Evolutionary conservation across 2,888 invertebrate genomes (phyloP), one percentile per base, ranked within the genome.

Genomic region (Lithophane socia): DNA sequence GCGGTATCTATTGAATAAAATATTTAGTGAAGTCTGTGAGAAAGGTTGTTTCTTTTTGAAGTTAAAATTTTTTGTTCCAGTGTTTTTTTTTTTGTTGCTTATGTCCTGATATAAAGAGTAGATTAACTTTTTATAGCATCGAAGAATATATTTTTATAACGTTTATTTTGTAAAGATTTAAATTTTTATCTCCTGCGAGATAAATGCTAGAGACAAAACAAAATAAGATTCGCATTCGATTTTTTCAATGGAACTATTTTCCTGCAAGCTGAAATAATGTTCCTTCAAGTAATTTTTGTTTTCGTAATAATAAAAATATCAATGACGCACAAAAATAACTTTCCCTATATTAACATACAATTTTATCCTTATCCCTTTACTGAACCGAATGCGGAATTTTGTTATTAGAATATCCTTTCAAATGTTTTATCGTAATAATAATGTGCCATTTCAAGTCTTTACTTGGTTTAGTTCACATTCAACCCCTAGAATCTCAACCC

Each of bases 1-100:
- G 12, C 44, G 60, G 37, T 66, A 49, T 54, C 49, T 70, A 73
- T 73, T 74, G 44, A 70, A 77, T 77, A 60, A 72, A 76, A 79
- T 75, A 72, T 75, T 86, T 67, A 64, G 56, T 44, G 5, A 66
- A 13, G 21, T 69, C 24, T 52, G 7, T 49, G 18, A 13, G 52
- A 77, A 75, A 71, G 18, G 13, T 54, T 37, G 52, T 80, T 76
- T 61, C 37, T 61, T 67, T 73, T 68, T 21, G 24, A 77, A 68
- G 52, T 64, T 54, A n/a, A n/a, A 7, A 4, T 21, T 64, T 75
- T 56, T 58, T 37, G n/a, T 9, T 64, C 4, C 12, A 42, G n/a
- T 5, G 29, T 29, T 29, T 29, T n/a, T 3, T 13, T 4, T 52
- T 49, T 58, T 61, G 44, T 37, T 21, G 8, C 24, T 16, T 21